These are phyloP conservation scores for Caretta caretta DNA, from an alignment of 2,113 vertebrate genomes.

Conservation along the genomic window DNA sequence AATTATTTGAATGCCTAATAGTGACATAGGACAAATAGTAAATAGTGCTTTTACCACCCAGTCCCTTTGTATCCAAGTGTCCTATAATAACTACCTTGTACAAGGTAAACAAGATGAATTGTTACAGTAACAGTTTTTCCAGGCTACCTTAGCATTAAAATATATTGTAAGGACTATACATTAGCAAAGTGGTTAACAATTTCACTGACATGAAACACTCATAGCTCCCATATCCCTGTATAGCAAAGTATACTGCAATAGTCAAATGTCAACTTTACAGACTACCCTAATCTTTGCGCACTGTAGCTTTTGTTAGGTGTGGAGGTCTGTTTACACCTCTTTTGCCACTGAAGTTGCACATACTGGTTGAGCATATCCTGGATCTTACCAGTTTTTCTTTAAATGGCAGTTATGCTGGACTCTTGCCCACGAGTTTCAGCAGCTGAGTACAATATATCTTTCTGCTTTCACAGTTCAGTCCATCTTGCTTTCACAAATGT, in stretches of 20 bases:
- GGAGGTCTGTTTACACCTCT: background rate
- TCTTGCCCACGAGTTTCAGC: background rate
- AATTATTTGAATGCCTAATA: background rate
- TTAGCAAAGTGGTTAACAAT: background rate
- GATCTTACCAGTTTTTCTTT: background rate
- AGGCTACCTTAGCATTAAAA: fast-evolving
- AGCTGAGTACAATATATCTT: background rate
- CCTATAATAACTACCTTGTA: background rate
- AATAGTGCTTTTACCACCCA: background rate
- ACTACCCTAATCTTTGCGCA: background rate
- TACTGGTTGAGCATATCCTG: background rate
- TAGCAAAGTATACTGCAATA: background rate
- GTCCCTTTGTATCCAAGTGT: background rate
- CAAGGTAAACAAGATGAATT: background rate
- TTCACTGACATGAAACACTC: background rate
- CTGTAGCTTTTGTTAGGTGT: background rate
- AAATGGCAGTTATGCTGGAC: background rate
- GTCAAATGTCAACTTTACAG: background rate
- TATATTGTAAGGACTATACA: fast-evolving
- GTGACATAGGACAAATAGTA: background rate
- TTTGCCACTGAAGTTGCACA: background rate
- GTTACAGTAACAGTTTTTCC: background rate
- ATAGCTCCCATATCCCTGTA: fast-evolving
- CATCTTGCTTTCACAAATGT: background rate
- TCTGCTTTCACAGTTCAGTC: background rate